Base-by-base conservation (phyloP, 2,888 invertebrate genomes). In the Rutpela maculata region DNA sequence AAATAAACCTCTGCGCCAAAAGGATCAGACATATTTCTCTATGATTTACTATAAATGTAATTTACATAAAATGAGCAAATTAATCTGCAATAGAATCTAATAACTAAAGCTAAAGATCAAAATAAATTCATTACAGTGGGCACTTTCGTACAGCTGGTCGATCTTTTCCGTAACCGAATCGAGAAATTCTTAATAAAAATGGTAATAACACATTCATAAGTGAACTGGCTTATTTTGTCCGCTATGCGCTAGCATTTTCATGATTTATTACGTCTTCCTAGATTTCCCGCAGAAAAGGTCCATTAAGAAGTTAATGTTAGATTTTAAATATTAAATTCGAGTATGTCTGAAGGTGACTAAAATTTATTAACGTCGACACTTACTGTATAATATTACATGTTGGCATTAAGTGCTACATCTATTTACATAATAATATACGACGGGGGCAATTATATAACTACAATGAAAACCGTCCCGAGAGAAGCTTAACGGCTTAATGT, bases 371-470 rank as follows among this genome's bases (percentile, higher is more conserved):
- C 62, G 70, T 71, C 75, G 75, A 79, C 79, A 76, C 71, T 75
- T 72, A 59, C 68, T 43, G 75, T 77, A 75, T 75, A 73, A 79
- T 56, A 73, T 78, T 76, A 73, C 78, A 80, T 75, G 72, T 72
- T 50, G 31, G 74, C 60, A 74, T 77, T 69, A 78, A 78, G 77
- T 74, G 78, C 80, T 77, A 80, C 74, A 77, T 75, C 67, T 78
- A 83, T 83, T 83, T 82, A 79, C 82, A 80, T 83, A 82, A 82
- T 82, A 82, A 79, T 78, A 78, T 75, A 78, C 80, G 76, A 79
- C 78, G 59, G 67, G 69, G 73, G 77, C 76, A 81, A 82, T 82
- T 83, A 82, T 77, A 78, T 81, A 77, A 78, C 73, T 73, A 77
- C 75, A 81, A 80, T 78, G 76, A 77, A 80, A 76, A 72, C 71